Evolutionary conservation across 2,888 invertebrate genomes (phyloP), one percentile per base, ranked within the genome.

Genomic region (Homarus gammarus): DNA sequence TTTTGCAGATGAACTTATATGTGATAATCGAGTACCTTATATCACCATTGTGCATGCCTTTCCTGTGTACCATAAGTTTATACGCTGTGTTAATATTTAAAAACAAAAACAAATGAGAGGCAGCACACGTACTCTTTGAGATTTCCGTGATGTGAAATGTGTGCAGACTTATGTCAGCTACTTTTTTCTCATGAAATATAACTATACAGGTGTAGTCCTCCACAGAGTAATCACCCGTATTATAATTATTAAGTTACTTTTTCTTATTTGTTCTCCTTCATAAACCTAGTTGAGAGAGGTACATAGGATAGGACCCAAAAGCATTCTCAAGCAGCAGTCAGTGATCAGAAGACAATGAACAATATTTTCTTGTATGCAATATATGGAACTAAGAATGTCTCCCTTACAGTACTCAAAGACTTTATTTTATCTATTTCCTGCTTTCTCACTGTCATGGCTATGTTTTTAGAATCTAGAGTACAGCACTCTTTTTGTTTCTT

Each of bases 11-110:
- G 36, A 82, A 87, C 64, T 31, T 61, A 72, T 82, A 82, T 87
- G 87, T 87, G 87, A 87, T 87, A 87, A 31, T 75, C 27, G 87
- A 87, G 87, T 87, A 87, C 87, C 87, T 87, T 87, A 87, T 72
- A 49, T 87, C 79, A 88, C 64, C 75, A 51, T 44, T 79, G 89
- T 84, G 84, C 77, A 84, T 89, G 89, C 68, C 84, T 78, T 89
- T 70, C 75, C 31, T 36, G 44, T 78, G 78, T 73, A 61, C 51
- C 73, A 84, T 79, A 70, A 70, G 31, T 79, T 49, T 33, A 31
- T 64, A 68, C 18, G 44, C 40, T 33, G 68, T 82, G 51, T 78
- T 78, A 49, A 44, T 49, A 44, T 78, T 36, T 18, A 49, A 12
- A 56, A 56, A 56, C n/a, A n/a, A n/a, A n/a, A 56, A 18, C 5